phyloP scores from a whole-genome alignment of 2,113 vertebrate genomes.

The Microcebus lehilahytsara region DNA sequence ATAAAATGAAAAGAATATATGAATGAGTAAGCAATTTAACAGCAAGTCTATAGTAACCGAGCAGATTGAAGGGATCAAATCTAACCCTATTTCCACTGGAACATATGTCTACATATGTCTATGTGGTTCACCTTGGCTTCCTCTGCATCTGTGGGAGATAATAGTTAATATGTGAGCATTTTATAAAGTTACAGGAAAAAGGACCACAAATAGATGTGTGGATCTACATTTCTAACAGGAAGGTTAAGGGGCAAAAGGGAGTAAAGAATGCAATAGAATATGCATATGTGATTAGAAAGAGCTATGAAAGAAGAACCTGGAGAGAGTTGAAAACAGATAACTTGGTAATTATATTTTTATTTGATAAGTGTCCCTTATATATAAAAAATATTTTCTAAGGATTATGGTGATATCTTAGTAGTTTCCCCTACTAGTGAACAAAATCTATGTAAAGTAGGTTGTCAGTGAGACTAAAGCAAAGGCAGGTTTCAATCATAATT shows the following conservation, averaged over 20 bases:
- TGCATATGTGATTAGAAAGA: not conserved
- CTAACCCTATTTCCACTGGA: not conserved
- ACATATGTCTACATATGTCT: not conserved
- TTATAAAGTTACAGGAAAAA: not conserved
- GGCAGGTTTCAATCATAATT: not conserved
- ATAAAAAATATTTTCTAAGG: not conserved
- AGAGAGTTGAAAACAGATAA: not conserved
- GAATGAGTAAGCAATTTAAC: not conserved
- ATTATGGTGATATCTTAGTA: not conserved
- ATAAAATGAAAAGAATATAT: not conserved
- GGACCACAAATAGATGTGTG: rapidly evolving
- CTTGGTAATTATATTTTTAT: not conserved
- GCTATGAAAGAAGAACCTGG: not conserved
- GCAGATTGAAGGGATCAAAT: not conserved
- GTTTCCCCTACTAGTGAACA: not conserved
- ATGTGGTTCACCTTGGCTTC: not conserved
- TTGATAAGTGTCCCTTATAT: not conserved
- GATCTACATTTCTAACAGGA: not conserved
- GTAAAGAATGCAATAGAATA: not conserved
- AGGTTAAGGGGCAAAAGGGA: not conserved
- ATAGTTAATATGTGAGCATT: not conserved
- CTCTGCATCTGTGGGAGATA: not conserved
- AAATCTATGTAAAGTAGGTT: not conserved
- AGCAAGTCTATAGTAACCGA: not conserved
- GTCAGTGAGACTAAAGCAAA: slow-evolving; percentile 40